Conservation (phyloP, 2,113 vertebrate species). For the Laticauda laticaudata region DNA sequence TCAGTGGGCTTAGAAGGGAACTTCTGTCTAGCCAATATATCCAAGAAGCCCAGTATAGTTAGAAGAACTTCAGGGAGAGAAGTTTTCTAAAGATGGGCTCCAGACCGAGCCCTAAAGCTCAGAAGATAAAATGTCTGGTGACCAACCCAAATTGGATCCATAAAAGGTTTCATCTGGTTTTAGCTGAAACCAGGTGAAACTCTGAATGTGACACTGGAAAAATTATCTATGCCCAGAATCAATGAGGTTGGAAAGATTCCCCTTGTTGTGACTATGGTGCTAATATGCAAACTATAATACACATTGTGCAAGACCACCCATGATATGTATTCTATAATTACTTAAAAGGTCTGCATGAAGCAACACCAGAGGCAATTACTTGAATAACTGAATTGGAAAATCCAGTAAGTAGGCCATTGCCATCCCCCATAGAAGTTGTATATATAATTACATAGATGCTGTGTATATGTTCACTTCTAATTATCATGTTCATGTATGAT, state of each 20-base stretch:
- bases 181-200: not conserved
- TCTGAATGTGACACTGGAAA: not conserved
- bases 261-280: not conserved
- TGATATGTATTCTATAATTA: not conserved
- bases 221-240: not conserved
- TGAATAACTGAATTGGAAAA: not conserved
- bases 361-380: not conserved
- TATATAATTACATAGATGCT: not conserved
- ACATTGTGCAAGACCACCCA: not conserved
- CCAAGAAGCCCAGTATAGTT: too few relatives aligned
- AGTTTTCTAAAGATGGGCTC: too few relatives aligned
- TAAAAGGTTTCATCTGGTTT: not conserved
- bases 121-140: too few relatives aligned
- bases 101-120: too few relatives aligned
- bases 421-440: not conserved
- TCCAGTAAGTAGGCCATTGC: not conserved
- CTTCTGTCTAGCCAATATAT: too few relatives aligned
- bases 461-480: not conserved
- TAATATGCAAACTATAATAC: not conserved
- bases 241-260: not conserved
- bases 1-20: too few relatives aligned
- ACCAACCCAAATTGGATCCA: too few relatives aligned
- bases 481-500: not conserved
- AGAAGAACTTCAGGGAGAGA: too few relatives aligned
- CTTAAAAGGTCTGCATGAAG: not conserved